Percentiles rank a stretch among this genome's conserved stretches.
phyloP scores from a whole-genome alignment of 2,113 vertebrate species.

The Ctenodactylus gundi region DNA sequence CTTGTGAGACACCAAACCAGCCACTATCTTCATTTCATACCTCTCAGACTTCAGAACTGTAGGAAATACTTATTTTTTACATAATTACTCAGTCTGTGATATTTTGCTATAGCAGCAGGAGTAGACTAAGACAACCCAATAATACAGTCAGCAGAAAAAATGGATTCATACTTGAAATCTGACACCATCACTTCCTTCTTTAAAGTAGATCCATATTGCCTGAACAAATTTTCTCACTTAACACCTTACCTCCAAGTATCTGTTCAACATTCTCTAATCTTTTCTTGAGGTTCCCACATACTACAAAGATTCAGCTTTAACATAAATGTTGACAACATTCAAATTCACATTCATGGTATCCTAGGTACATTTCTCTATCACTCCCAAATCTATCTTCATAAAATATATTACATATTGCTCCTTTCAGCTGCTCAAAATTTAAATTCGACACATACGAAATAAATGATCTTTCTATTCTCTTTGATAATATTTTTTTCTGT shows the following conservation, averaged over 20 bases:
- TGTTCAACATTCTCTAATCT: neutral
- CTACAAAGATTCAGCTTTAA: neutral
- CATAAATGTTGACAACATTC: neutral
- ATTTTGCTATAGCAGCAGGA: neutral
- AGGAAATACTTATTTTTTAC: neutral
- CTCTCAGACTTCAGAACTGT: neutral
- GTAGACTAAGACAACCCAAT: neutral
- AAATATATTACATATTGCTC: neutral
- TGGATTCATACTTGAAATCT: neutral
- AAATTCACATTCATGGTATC: neutral
- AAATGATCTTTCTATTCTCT: neutral
- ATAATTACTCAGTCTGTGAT: neutral
- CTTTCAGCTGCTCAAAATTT: neutral
- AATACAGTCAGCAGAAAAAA: neutral
- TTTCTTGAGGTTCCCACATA: neutral
- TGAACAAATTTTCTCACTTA: neutral
- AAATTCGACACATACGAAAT: neutral
- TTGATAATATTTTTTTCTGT: neutral
- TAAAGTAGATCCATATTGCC: neutral
- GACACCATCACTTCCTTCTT: neutral
- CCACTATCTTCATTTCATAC: neutral
- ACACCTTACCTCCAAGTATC: neutral
- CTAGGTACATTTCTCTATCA: neutral
- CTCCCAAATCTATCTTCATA: neutral
- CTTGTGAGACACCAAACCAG: neutral